A percentile compares a stretch with the other conserved stretches of the same genome.
These are phyloP conservation scores for Acronicta leporina DNA, from an alignment of 2,888 invertebrate genomes.

Conservation along the genomic window DNA sequence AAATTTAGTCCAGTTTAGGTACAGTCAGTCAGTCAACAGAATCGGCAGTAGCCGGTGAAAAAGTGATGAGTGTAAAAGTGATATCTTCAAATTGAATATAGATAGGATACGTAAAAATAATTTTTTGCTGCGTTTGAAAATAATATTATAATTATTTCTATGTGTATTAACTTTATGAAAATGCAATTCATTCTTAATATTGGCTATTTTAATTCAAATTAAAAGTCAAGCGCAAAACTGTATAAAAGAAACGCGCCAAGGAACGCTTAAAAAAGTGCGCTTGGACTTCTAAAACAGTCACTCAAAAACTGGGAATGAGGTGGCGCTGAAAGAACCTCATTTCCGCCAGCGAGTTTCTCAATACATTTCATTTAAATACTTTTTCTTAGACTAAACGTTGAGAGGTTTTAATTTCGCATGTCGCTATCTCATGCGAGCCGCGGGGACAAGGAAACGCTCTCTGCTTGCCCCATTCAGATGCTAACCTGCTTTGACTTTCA, in stretches of 20 bases:
- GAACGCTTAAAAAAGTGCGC: constrained; percentile 67
- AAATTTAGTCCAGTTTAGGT: too few relatives aligned
- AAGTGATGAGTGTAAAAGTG: too few relatives aligned
- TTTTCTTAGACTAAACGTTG: constrained; percentile 76
- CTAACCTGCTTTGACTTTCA: constrained; percentile 52
- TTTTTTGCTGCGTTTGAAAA: too few relatives aligned
- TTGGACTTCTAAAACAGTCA: constrained; percentile 78
- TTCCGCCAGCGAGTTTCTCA: constrained; percentile 84
- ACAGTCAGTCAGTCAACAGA: too few relatives aligned
- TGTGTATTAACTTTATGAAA: constrained; percentile 2
- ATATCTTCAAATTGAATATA: too few relatives aligned
- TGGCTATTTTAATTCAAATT: constrained; percentile 35
- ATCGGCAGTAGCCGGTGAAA: too few relatives aligned
- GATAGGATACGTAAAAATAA: too few relatives aligned
- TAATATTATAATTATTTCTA: too few relatives aligned
- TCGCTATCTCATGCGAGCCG: constrained; percentile 74
- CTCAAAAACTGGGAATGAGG: constrained; percentile 78
- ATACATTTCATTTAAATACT: constrained; percentile 88
- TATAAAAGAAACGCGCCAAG: constrained; percentile 54
- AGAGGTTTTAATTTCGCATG: constrained; percentile 82
- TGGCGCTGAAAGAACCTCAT: constrained; percentile 85
- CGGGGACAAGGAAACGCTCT: constrained; percentile 75
- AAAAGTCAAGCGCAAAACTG: constrained; percentile 32
- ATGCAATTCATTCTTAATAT: constrained; percentile 18
- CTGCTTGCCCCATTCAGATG: constrained; percentile 59